Evolutionary conservation across 1,140 invertebrate genomes (phyloP), one percentile per base, ranked within the genome.

Genomic region (Saccostrea cuccullata): DNA sequence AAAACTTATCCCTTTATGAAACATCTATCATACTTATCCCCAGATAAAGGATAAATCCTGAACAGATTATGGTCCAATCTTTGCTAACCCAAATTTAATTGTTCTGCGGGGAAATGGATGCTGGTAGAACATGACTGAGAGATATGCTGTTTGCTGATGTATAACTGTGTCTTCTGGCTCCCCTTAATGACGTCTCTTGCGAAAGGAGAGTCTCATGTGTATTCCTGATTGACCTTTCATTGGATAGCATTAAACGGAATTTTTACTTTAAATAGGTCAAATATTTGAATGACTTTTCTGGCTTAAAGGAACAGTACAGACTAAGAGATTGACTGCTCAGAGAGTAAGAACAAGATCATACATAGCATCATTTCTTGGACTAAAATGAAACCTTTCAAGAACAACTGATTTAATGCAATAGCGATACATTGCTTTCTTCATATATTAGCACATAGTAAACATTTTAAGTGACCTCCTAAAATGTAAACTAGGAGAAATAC

Each of bases 251-350:
- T 77, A 77, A 77, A 36, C 23, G n/a, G n/a, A 36, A 36, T 36
- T 77, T 77, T 77, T 77, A 26, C 23, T 13, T 77, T 15, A 77
- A 77, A 77, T 77, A 77, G 70, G 30, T 17, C 70, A 26, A 77
- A 36, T 77, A 77, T 40, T 26, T 77, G 30, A 30, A 77, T 77
- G 12, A 77, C 70, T 30, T 40, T 30, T 77, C 23, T n/a, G 58
- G 58, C n/a, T 64, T n/a, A 64, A 20, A n/a, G 70, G 23, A 77
- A 77, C 13, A 26, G 9, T 12, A 36, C 13, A 30, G 13, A 36
- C 11, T 30, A 30, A 26, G n/a, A 40, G 30, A 77, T 77, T 36
- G 70, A 9, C 12, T 30, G 70, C 23, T 77, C 23, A 77, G 26
- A 77, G 23, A 77, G 26, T 40, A 77, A 36, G 30, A 47, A 47